Evolutionary conservation across 2,797 vertebrate species (phyloP), one percentile per base, ranked within the genome.

Genomic region (Peromyscus attwateri): DNA sequence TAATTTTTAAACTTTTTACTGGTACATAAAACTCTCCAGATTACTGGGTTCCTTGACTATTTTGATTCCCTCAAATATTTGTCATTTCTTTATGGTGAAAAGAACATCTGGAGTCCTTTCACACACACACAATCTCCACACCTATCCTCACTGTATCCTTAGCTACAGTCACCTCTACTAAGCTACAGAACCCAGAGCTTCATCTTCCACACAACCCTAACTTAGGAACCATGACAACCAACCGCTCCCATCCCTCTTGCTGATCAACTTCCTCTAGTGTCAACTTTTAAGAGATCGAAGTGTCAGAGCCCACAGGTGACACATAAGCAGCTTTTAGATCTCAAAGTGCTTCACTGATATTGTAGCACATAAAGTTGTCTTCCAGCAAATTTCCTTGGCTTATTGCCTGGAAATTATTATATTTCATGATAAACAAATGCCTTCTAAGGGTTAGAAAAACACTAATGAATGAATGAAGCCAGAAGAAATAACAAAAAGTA

Each of bases 331-430:
- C 31, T 85, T 92, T 77, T 37, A 92, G 70, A 57, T 87, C 90
- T 91, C 89, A 37, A 85, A 93, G 34, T 81, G 8, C 23, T 83
- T 81, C 52, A 40, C 46, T 93, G 31, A 83, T 76, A 89, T 40
- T 84, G 80, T 52, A n/a, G 81, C 55, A 93, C 46, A 87, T 88
- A 77, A 89, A 66, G 64, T 31, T 82, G 4, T 77, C 43, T 95
- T 97, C 27, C 87, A 55, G 37, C 84, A 87, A 84, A 95, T 81
- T 87, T 94, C 57, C 31, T 52, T 87, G 31, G 23, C 64, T 88
- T 94, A 84, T 83, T 64, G 29, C 12, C n/a, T 29, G 12, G 29
- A 70, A 96, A 82, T 31, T 40, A 60, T 23, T 55, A 82, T 21
- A 60, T n/a, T 95, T 66, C 73, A 49, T 49, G 37, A 43, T 84